Percentiles rank a stretch among this genome's conserved stretches.
Evolutionary conservation across 2,888 invertebrate genomes (phyloP).

Genomic region (Andrena hattorfiana): DNA sequence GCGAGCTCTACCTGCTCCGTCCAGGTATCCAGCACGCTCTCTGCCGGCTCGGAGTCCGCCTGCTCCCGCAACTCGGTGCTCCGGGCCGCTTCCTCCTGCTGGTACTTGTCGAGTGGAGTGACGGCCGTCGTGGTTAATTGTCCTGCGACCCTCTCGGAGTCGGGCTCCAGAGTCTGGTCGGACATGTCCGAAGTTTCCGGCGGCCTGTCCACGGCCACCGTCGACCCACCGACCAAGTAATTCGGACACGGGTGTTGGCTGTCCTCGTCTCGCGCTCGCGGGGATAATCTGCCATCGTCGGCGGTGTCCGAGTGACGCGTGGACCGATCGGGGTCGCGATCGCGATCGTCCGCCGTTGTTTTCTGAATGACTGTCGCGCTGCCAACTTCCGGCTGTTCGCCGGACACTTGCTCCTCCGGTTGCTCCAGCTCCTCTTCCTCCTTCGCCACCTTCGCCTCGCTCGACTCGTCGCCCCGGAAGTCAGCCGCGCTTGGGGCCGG

Average conservation of each 20-base stretch:
- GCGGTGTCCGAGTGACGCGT: constrained; percentile 10
- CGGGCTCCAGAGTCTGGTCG: constrained; percentile 6
- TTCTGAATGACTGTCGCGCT: constrained; percentile 45
- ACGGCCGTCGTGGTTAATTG: constrained; percentile 1
- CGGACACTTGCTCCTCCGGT: constrained; percentile 42
- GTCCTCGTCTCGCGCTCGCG: constrained; percentile 13
- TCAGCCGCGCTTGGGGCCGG: constrained; percentile 29
- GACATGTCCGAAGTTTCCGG: not conserved
- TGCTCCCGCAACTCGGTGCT: constrained; percentile 8
- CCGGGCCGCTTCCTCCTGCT: constrained; percentile 51
- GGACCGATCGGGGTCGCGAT: constrained; percentile 25
- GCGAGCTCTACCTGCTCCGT: constrained; percentile 41
- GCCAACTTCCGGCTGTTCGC: constrained; percentile 48
- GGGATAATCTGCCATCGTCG: constrained; percentile 30
- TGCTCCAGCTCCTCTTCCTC: too few species aligned
- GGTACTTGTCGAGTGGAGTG: constrained; percentile 50
- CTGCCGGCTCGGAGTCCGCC: constrained; percentile 10
- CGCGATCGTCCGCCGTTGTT: constrained; percentile 37
- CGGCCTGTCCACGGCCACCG: constrained; percentile 28
- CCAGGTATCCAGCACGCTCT: constrained; percentile 62
- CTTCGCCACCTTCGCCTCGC: too few species aligned
- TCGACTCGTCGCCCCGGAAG: constrained; percentile 45
- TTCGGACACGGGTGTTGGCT: constrained; percentile 25
- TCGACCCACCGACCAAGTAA: not conserved
- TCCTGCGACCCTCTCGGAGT: not conserved